phyloP scores from a whole-genome alignment of 2,888 invertebrate genomes.

The Scaptodrosophila latifasciaeformis region DNA sequence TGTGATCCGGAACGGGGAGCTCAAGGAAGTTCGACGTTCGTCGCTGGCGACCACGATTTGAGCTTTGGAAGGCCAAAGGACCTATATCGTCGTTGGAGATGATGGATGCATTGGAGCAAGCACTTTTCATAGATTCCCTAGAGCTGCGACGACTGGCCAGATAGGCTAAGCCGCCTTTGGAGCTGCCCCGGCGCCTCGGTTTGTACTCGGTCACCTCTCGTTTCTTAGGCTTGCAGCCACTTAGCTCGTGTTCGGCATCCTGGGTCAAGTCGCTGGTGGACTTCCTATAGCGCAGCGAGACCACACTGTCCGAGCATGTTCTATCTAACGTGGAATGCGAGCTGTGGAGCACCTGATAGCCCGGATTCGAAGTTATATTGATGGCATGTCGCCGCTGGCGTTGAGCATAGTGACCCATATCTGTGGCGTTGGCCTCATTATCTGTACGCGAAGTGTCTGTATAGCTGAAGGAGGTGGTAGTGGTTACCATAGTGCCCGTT shows the following conservation, averaged over 20 bases:
- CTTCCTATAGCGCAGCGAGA: constrained; percentile 79
- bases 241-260: constrained; percentile 60
- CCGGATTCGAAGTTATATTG: constrained; percentile 75
- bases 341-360: constrained; percentile 74
- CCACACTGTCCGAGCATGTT: constrained; percentile 74
- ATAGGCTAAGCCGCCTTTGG: constrained; percentile 82
- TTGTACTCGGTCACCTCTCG: constrained; percentile 55
- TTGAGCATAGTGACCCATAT: constrained; percentile 15
- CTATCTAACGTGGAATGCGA: constrained; percentile 75
- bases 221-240: constrained; percentile 48
- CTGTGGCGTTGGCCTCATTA: constrained; percentile 25
- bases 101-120: constrained; percentile 82
- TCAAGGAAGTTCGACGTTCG: constrained; percentile 91
- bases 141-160: constrained; percentile 91
- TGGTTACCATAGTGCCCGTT: constrained; percentile 66
- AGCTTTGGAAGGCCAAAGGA: constrained; percentile 86
- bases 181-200: constrained; percentile 80
- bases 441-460: constrained; percentile 38
- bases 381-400: constrained; percentile 73
- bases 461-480: constrained; percentile 72
- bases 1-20: constrained; percentile 89
- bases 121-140: constrained; percentile 80
- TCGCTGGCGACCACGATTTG: constrained; percentile 85
- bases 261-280: constrained; percentile 85
- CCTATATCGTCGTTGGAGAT: constrained; percentile 86